phyloP scores from a whole-genome alignment of 2,888 invertebrate genomes.

The Mythimna vitellina region DNA sequence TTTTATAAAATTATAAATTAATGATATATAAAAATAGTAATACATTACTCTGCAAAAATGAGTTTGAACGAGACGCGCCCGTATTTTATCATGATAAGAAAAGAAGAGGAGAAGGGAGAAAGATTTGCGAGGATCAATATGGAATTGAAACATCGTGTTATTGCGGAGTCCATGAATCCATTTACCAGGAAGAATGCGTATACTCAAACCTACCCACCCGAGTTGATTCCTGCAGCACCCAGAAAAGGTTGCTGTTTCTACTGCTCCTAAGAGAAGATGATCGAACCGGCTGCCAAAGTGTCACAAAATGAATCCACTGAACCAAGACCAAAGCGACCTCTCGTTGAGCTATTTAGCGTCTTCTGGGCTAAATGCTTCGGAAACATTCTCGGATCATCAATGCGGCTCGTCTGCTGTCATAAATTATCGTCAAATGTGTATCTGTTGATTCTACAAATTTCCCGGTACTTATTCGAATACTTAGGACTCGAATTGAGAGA shows the following conservation, averaged over 20 bases:
- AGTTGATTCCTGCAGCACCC: constrained; percentile 81
- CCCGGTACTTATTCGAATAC: constrained; percentile 71
- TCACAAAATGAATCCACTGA: constrained; percentile 19
- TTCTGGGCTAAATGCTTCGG: constrained; percentile 75
- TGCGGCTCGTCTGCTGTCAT: constrained; percentile 75
- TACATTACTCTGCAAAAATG: constrained; percentile 65
- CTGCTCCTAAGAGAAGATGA: constrained; percentile 71
- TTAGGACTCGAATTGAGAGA: constrained; percentile 65
- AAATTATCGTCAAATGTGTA: constrained; percentile 79
- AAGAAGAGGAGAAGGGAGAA: constrained; percentile 87
- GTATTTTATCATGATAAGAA: constrained; percentile 80
- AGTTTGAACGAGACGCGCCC: constrained; percentile 84
- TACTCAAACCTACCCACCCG: constrained; percentile 85
- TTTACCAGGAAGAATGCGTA: constrained; percentile 78
- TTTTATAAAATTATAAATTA: constrained; percentile 18
- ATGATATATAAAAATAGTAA: constrained; percentile 38
- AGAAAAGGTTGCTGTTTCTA: constrained; percentile 81
- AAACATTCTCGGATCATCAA: constrained; percentile 70
- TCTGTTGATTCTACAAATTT: constrained; percentile 76
- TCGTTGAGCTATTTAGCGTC: constrained; percentile 72
- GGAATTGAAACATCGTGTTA: constrained; percentile 80
- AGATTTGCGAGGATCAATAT: constrained; percentile 82
- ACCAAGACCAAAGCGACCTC: constrained; percentile 60
- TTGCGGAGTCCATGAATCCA: constrained; percentile 76
- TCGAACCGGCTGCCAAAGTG: constrained; percentile 19